phyloP scores from a whole-genome alignment of 2,888 invertebrate genomes.

The Chloroclystis v-ata region DNA sequence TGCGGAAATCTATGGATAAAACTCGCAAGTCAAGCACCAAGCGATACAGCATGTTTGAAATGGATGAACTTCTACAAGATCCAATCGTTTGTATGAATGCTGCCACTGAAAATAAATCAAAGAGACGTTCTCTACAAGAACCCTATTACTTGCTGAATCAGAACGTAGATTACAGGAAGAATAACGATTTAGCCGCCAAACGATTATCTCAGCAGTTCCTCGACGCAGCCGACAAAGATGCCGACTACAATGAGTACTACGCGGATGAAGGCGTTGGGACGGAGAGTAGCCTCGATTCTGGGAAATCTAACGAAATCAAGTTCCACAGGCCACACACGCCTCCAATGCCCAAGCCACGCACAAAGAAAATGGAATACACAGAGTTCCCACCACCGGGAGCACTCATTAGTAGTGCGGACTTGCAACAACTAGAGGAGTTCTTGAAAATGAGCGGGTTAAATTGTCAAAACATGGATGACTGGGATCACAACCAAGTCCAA shows the following conservation, averaged over 20 bases:
- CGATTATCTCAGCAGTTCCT: conserved; percentile 72
- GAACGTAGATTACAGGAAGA: conserved; percentile 70
- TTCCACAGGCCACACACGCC: conserved; percentile 73
- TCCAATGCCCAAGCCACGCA: conserved; percentile 72
- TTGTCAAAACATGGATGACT: conserved; percentile 81
- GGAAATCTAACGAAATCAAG: conserved; percentile 75
- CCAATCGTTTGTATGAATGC: conserved; percentile 63
- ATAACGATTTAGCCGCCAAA: conserved; percentile 74
- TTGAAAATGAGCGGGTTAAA: conserved; percentile 84
- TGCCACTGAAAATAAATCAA: conserved; percentile 75
- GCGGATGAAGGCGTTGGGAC: conserved; percentile 81
- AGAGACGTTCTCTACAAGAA: conserved; percentile 86
- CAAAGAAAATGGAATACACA: conserved; percentile 68
- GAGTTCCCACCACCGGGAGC: conserved; percentile 73
- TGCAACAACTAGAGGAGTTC: conserved; percentile 84
- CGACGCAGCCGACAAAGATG: conserved; percentile 75
- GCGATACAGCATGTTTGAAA: conserved; percentile 90
- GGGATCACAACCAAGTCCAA: conserved; percentile 83
- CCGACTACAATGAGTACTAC: conserved; percentile 73
- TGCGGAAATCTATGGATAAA: conserved; percentile 81
- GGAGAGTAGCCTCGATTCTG: conserved; percentile 78
- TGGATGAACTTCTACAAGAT: conserved; percentile 78
- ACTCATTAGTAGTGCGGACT: conserved; percentile 79
- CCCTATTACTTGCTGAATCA: conserved; percentile 81
- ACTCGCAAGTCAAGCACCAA: conserved; percentile 75